phyloP scores from a whole-genome alignment of 2,113 vertebrate species.

The Myrmophylax atrothorax region DNA sequence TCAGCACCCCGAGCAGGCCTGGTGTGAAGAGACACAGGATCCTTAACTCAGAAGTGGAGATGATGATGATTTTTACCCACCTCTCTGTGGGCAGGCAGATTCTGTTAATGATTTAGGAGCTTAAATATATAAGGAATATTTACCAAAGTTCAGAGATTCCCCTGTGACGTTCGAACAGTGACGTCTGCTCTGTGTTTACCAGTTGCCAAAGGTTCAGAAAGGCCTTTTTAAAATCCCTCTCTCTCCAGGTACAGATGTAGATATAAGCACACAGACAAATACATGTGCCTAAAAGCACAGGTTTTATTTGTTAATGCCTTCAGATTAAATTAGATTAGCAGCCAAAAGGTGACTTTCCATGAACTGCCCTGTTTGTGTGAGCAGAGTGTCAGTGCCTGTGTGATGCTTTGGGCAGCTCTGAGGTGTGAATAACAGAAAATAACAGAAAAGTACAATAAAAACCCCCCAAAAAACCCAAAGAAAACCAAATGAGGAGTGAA shows the following conservation, averaged over 20 bases:
- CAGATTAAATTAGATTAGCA: neutral
- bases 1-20: neutral
- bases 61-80: neutral
- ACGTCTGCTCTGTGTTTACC: neutral
- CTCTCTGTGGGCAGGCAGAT: neutral
- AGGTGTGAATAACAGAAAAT: neutral
- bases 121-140: neutral
- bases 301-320: neutral
- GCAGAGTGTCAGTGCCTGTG: neutral
- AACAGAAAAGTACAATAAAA: neutral
- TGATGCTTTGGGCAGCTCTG: neutral
- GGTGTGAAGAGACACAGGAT: neutral
- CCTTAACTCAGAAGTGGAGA: neutral
- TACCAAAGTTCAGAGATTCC: neutral
- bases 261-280: neutral
- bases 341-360: neutral
- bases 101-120: neutral
- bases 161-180: neutral
- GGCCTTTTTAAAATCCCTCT: neutral
- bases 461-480: neutral
- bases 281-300: neutral
- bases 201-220: neutral
- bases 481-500: neutral
- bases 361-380: neutral
- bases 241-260: neutral